Evolutionary conservation across 2,113 vertebrate species (phyloP), one percentile per base, ranked within the genome.

Genomic region (Arothron firmamentum): DNA sequence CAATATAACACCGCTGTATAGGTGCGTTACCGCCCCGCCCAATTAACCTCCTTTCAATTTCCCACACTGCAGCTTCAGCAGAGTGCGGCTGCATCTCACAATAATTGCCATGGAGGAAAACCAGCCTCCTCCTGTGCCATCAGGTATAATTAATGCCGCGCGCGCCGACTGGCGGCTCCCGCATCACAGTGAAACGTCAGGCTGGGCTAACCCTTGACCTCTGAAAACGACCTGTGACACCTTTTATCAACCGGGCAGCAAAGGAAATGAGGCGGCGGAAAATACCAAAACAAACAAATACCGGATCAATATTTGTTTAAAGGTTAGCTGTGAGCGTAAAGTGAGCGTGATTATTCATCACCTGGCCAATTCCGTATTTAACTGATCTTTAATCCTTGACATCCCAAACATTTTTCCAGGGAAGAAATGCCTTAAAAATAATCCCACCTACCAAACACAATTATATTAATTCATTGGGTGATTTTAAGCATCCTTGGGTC

Each of bases 41-140:
- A 84, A 81, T 82, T 88, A 86, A 7, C 62, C 62, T 52, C 52
- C 41, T 71, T 74, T 43, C 62, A 57, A 62, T 79, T 80, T 71
- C 78, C 78, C 79, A 81, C 71, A 83, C 60, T 83, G 79, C 82
- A 72, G 20, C 74, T 77, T 74, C 52, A 67, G 61, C 66, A 50
- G 71, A 10, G 28, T 34, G 63, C 21, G 59, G 60, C 66, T 56
- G 38, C 51, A 65, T 42, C 74, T 78, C 65, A 57, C 28, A 72
- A 48, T 77, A 77, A 85, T 72, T 82, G 77, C 67, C 67, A 60
- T 61, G 59, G 23, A 61, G 17, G 53, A 78, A 61, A 58, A 55
- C 61, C 17, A 56, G 14, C 51, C 25, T 58, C 43, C 31, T 57
- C 56, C 23, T 1, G 0, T 1, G 3, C 42, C 19, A 55, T 23